These are phyloP conservation scores for Percina caprodes DNA, from an alignment of 2,113 vertebrate genomes.

Conservation along the genomic window DNA sequence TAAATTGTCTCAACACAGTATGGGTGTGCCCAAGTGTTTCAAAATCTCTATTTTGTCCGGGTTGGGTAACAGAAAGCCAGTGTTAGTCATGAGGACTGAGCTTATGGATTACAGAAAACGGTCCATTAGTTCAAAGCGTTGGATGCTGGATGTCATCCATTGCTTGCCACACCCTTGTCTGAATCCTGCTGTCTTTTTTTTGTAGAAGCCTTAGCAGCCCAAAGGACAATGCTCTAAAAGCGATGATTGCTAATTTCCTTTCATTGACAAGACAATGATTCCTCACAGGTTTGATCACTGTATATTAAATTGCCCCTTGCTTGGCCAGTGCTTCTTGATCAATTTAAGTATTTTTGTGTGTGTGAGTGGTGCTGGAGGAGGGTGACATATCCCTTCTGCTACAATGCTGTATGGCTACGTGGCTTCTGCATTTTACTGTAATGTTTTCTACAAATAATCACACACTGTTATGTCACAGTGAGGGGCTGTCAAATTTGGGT, in stretches of 20 bases:
- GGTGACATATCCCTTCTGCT: constrained; percentile 5
- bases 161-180: constrained; percentile 7
- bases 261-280: constrained; percentile 44
- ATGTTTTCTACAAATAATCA: constrained; percentile 21
- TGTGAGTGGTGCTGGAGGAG: background rate
- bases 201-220: constrained; percentile 33
- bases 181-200: constrained; percentile 30
- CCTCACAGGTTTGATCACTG: constrained; percentile 20
- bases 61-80: constrained; percentile 52
- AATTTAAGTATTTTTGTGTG: background rate
- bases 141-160: constrained; percentile 29
- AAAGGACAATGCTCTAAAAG: constrained; percentile 5
- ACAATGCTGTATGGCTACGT: constrained; percentile 1
- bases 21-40: constrained; percentile 14
- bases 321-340: constrained; percentile 36
- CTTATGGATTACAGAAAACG: constrained; percentile 12
- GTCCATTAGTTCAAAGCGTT: constrained; percentile 6
- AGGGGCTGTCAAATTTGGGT: constrained; percentile 53
- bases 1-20: background rate
- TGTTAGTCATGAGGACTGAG: constrained; percentile 30
- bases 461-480: constrained; percentile 41
- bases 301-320: constrained; percentile 32
- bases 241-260: constrained; percentile 15
- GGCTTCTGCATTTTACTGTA: constrained; percentile 36
- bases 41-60: constrained; percentile 7